Conservation (phyloP, 2,113 vertebrate species). For the Cygnus atratus region DNA sequence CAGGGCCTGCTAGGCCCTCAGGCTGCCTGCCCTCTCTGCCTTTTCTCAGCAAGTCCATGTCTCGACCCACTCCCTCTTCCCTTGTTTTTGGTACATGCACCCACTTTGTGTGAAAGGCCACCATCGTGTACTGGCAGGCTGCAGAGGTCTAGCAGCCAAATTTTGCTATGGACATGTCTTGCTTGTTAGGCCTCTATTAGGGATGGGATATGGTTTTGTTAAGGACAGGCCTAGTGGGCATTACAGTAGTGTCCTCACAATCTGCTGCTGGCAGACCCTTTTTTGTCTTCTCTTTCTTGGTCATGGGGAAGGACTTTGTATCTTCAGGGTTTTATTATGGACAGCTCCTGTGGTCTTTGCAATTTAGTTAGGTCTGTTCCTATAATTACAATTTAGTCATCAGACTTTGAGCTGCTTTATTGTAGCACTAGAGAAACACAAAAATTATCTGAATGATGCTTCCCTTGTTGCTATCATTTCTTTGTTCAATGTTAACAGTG, state of each 20-base stretch:
- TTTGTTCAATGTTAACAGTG: background rate
- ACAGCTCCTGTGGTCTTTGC: fast-evolving
- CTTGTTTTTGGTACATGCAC: fast-evolving
- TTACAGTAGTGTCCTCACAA: background rate
- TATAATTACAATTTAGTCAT: background rate
- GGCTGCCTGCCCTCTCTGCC: background rate
- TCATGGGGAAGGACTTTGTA: background rate
- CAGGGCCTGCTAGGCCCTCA: background rate
- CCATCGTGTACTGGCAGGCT: background rate
- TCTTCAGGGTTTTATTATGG: background rate
- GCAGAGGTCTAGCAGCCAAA: fast-evolving
- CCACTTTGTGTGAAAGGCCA: background rate
- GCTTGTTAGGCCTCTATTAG: background rate
- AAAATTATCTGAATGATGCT: background rate
- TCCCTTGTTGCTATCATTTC: background rate
- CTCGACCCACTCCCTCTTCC: background rate
- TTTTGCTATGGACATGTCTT: background rate
- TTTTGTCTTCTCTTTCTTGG: background rate
- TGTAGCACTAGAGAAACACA: background rate
- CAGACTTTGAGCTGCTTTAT: background rate
- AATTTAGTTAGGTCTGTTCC: background rate
- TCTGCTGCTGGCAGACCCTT: background rate
- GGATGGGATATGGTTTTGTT: background rate
- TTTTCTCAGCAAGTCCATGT: background rate
- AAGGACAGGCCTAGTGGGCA: background rate